Conservation (phyloP, 2,888 invertebrate species). For the Harpalus rufipes region DNA sequence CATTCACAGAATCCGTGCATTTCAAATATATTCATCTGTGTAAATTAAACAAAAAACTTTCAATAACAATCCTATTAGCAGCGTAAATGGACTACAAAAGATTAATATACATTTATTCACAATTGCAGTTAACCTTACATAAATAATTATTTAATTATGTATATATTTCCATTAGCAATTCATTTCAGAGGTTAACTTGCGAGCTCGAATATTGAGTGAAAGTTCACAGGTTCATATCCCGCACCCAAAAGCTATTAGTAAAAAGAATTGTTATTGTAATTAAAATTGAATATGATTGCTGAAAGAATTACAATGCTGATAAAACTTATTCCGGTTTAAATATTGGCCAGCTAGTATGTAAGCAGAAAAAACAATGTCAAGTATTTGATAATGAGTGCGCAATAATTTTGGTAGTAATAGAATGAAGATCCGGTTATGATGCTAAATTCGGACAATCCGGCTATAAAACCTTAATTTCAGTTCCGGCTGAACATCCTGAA, state of each 20-base stretch:
- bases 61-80: slow-evolving; percentile 19
- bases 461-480: too few relatives aligned
- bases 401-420: too few relatives aligned
- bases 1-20: slow-evolving; percentile 18
- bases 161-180: slow-evolving; percentile 12
- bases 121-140: slow-evolving; percentile 32
- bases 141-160: slow-evolving; percentile 40
- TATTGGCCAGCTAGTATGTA: too few relatives aligned
- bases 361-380: too few relatives aligned
- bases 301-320: too few relatives aligned
- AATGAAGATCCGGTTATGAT: too few relatives aligned
- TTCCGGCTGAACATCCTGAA: too few relatives aligned
- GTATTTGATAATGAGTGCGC: too few relatives aligned
- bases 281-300: not conserved
- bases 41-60: slow-evolving; percentile 29
- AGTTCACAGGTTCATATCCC: not conserved
- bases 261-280: not conserved
- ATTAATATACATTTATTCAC: slow-evolving; percentile 30
- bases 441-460: too few relatives aligned
- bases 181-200: slow-evolving; percentile 20
- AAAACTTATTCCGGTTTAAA: too few relatives aligned
- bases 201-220: not conserved
- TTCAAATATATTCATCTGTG: not conserved
- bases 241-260: not conserved
- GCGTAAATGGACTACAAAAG: slow-evolving; percentile 49